phyloP scores from a whole-genome alignment of 2,113 vertebrate genomes.

The Nesogale talazaci region DNA sequence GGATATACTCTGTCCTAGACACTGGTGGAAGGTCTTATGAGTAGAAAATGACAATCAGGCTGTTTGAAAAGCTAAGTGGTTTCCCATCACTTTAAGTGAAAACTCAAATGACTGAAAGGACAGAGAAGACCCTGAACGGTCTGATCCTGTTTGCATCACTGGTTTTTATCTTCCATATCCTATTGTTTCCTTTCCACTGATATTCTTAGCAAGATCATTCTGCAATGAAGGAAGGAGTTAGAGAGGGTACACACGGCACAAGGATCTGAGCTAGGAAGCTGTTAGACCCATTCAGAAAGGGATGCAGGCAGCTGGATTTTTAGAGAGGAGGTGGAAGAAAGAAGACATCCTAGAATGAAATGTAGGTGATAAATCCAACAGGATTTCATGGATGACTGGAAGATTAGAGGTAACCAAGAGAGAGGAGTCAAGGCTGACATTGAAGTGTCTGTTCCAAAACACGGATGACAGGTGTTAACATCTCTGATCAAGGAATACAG shows the following conservation, averaged over 20 bases:
- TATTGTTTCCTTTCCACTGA: too few species aligned
- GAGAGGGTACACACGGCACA: background rate
- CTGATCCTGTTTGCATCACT: too few species aligned
- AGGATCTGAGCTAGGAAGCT: background rate
- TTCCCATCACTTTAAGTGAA: too few species aligned
- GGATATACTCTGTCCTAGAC: too few species aligned
- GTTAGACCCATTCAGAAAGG: background rate
- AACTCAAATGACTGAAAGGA: too few species aligned
- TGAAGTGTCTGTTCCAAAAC: background rate
- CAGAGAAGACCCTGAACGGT: too few species aligned
- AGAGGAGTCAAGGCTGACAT: background rate
- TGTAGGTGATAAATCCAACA: background rate
- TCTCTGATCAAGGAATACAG: background rate
- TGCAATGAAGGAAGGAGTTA: background rate
- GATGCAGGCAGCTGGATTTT: background rate
- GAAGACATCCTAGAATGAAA: too few species aligned
- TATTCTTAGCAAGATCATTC: background rate
- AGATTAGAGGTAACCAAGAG: background rate
- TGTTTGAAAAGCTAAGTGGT: too few species aligned
- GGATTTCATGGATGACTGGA: background rate
- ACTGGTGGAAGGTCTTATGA: too few species aligned
- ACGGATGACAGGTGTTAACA: background rate
- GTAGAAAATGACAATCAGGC: too few species aligned
- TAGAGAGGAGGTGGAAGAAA: background rate
- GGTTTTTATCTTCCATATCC: too few species aligned